Evolutionary conservation across 2,113 vertebrate species (phyloP), one percentile per base, ranked within the genome.

Genomic region (Hippocampus guttulatus): DNA sequence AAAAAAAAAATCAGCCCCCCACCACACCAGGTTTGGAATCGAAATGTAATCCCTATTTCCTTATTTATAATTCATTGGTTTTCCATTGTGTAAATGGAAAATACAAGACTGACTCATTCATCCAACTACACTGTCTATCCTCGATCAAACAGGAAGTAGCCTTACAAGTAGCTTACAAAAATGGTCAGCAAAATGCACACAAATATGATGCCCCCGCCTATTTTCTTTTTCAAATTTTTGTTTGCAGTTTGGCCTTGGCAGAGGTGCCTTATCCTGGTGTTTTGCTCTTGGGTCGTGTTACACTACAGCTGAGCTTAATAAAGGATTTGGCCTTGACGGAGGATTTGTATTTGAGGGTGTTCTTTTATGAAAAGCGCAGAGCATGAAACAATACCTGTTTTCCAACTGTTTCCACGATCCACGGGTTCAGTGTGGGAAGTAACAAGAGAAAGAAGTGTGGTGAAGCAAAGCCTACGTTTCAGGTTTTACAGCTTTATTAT

Each of bases 311-410:
- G 57, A 30, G 40, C 41, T 14, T 6, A 43, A 64, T n/a, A 23
- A 43, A 64, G 11, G 11, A 11, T 45, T 64, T 64, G 30, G n/a
- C 21, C 12, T 43, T 23, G 40, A 23, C 63, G 43, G 43, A 23
- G 40, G 41, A 2, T 45, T 60, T 30, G 5, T 7, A 57, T 25
- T 25, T 23, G 23, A 20, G 21, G 61, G 23, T 49, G 64, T 63
- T 68, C 33, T 40, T 51, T 23, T 21, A 69, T 65, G 52, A 69
- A 49, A n/a, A 25, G 38, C 45, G 57, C 52, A 20, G 47, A 27
- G 21, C 2, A 66, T 66, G 57, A n/a, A 25, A 67, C 54, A 49
- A 51, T 23, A 9, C 3, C 20, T 65, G 62, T n/a, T 69, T 73
- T 70, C 0, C 6, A 33, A 40, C 61, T 40, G 20, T 40, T 63